phyloP scores from a whole-genome alignment of 2,797 vertebrate genomes.

The Macroramphosus scolopax region DNA sequence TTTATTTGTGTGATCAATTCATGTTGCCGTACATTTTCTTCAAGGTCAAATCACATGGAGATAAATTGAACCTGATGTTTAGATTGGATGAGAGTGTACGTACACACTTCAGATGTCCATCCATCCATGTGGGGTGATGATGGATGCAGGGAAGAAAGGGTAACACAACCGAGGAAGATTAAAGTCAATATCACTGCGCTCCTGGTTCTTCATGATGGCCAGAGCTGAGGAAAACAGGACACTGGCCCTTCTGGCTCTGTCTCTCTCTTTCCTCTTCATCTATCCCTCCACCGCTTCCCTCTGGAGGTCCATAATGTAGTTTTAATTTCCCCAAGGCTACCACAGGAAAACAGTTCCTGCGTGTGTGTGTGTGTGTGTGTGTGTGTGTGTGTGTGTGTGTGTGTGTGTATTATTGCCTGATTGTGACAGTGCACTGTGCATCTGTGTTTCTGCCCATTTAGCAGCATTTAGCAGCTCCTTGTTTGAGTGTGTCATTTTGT shows the following conservation, averaged over 20 bases:
- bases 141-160: no score
- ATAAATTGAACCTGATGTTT: no score
- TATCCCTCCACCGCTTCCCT: conserved; percentile 59
- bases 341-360: conserved; percentile 80
- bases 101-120: no score
- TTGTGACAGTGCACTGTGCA: conserved; percentile 51
- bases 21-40: no score
- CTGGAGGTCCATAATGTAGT: conserved; percentile 84
- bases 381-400: conserved; percentile 48
- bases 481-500: conserved; percentile 31
- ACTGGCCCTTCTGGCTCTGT: conserved; percentile 35
- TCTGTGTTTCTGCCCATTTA: conserved; percentile 58
- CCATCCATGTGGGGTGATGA: no score
- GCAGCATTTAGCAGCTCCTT: conserved; percentile 49
- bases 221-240: conserved; percentile 71
- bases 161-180: no score
- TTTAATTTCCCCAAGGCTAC: conserved; percentile 84
- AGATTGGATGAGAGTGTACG: no score
- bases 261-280: conserved; percentile 32
- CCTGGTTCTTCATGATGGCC: conserved; percentile 46
- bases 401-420: conserved; percentile 69
- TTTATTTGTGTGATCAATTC: no score
- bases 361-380: conserved; percentile 41
- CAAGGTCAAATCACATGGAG: no score
- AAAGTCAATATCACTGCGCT: conserved; percentile 10